Base-by-base conservation (phyloP, 2,113 vertebrate genomes). In the Halcyon senegalensis region DNA sequence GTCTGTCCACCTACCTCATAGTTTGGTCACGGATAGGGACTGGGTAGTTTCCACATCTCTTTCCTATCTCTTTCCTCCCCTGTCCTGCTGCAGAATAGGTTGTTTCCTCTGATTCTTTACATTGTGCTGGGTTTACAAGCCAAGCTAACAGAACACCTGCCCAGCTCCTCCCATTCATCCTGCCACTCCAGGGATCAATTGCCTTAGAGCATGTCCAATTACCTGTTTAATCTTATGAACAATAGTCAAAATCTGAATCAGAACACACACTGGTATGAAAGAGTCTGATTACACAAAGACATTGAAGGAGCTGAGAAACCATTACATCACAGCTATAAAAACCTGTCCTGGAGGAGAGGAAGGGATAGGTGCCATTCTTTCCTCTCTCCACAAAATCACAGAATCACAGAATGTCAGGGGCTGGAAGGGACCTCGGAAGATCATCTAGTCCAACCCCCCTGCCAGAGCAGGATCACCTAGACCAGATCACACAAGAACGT, bases 21-120 rank as follows among this genome's bases (percentile, higher is more conserved):
- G 10, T 19, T 67, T 67, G 7, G 18, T 62, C 33, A 69, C 15
- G 8, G 39, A 69, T 11, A 73, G 5, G 21, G 33, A 80, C 13
- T 0, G 0, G 15, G 31, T 17, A 50, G 37, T 39, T 93, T 73
- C 24, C 0, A 1, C 8, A 35, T 35, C 7, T 87, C 31, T 50
- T 68, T 84, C 63, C 16, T 72, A 1, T 28, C 43, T 68, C 37
- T 76, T 75, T 72, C 37, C 27, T 68, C 43, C 48, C 23, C 20
- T 68, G 28, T 50, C 39, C 55, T 64, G 55, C 43, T 50, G 13
- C 41, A 62, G 27, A 81, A 70, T 5, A 56, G 62, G 8, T 11
- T 80, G 30, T n/a, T n/a, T 68, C 27, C 73, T 80, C 51, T 48
- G 21, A 67, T 76, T 84, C 24, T 51, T 51, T 51, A 51, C 50